A percentile compares a stretch with the other conserved stretches of the same genome.
Conservation (phyloP, 2,113 vertebrate species). For the Enhydra lutris region DNA sequence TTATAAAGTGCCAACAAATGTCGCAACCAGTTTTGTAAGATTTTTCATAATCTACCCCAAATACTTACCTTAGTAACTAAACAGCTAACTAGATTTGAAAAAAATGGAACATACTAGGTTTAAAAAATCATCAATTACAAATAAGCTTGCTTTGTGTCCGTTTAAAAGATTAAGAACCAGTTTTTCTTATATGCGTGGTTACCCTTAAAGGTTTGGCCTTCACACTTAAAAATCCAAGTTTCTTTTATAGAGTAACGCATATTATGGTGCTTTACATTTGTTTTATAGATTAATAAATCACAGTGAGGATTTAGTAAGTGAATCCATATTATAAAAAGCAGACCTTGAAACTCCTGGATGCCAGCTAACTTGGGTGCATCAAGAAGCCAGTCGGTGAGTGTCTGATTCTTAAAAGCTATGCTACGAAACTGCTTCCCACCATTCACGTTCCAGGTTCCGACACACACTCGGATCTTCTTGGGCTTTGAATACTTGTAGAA, state of each 20-base stretch:
- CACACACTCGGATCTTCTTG: conserved; percentile 91
- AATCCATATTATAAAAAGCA: background rate
- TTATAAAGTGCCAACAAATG: background rate
- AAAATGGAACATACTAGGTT: background rate
- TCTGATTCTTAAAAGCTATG: conserved; percentile 98
- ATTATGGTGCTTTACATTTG: background rate
- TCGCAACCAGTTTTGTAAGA: background rate
- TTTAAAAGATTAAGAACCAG: conserved; percentile 1
- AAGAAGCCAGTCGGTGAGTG: conserved; percentile 97
- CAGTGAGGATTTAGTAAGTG: background rate
- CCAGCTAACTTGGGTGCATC: conserved; percentile 94
- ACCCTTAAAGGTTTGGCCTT: background rate
- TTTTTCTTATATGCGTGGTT: background rate
- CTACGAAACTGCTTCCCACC: conserved; percentile 98
- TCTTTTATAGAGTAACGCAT: background rate
- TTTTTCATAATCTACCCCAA: background rate
- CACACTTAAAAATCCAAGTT: background rate
- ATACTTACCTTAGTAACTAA: background rate
- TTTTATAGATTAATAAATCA: background rate
- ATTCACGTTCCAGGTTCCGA: conserved; percentile 98
- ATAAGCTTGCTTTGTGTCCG: background rate
- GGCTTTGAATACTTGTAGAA: conserved; percentile 95
- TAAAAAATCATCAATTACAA: conserved; percentile 6
- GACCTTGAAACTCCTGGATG: conserved; percentile 94
- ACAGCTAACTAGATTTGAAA: background rate